Base-by-base conservation (phyloP, 1,140 invertebrate species). In the Scaptomyza hsui region DNA sequence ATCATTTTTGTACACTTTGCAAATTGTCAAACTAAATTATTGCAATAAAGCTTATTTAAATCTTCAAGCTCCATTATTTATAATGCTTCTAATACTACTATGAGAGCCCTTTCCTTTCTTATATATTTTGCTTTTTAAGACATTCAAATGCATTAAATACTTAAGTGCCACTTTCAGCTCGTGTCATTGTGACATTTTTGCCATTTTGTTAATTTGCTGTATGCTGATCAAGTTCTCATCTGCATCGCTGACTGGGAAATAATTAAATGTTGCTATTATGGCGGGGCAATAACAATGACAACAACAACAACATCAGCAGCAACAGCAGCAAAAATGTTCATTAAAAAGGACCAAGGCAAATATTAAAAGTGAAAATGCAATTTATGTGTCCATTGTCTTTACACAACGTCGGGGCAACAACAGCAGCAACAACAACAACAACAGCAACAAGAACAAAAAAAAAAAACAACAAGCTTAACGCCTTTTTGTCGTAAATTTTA, bases 301-400 rank as follows among this genome's bases (percentile, higher is more conserved):
- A 26, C 24, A 26, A 4, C 24, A 26, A 5, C 24, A 26, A 26
- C 24, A 26, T 2, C 24, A 26, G 24, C 13, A 47, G 21, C 52
- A 60, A 16, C 42, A 15, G 4, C 48, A 63, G 12, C 42, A 26
- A 48, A 65, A 71, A 72, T 68, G 48, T 70, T 79, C 57, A 79
- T 85, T 85, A 76, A 55, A 64, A 64, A 71, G 52, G 53, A 69
- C 37, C 64, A 73, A 55, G 68, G 49, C 60, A 86, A 81, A 80
- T 85, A 81, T 85, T 81, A 85, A 86, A 85, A 85, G 81, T 86
- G 81, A 85, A 85, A 85, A 86, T 85, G 76, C 81, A 80, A 86
- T 85, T 85, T 86, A 86, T 85, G 76, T 74, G 80, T 80, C 65
- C 81, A 85, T 85, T 85, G 80, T 85, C 73, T 80, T 67, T 68